Base-by-base conservation (phyloP, 2,797 vertebrate species). In the Leptoclinus maculatus region DNA sequence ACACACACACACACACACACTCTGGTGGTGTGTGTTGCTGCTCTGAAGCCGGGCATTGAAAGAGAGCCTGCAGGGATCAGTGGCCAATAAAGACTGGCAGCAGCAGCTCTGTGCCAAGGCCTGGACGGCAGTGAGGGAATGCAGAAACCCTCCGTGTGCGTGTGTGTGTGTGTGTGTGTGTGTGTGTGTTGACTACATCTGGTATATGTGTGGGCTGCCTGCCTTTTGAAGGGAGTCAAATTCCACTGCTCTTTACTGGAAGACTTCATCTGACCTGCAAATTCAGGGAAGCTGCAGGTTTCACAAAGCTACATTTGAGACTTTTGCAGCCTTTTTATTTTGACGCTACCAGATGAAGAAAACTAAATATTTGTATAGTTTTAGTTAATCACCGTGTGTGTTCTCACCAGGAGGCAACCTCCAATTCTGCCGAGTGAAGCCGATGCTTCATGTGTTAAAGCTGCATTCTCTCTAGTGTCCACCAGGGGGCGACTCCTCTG, bases 21-120 rank as follows among this genome's bases (percentile, higher is more conserved):
- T 83, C 83, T 89, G 85, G 65, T 64, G 79, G 43, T 71, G 79
- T 78, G 71, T 66, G 74, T 17, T 80, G 57, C 79, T 74, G 74
- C 72, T 88, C 71, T 80, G 67, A 84, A 86, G 81, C 72, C 17
- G 11, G 82, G 82, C 68, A 78, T 78, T 77, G 80, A 90, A 78
- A 88, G 73, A 83, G 66, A 87, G 86, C 88, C 88, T 88, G 66
- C 57, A 0, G 65, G 78, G 85, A 91, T 84, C 79, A 73, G 74
- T 66, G 13, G 83, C 86, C 87, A 87, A 80, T 78, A 88, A 84
- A 89, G 87, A 81, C 59, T 17, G 58, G 73, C 71, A 80, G 73
- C 80, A 43, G 71, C 74, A 73, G 53, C 63, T 27, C 27, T 1
- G 32, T 67, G 89, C 88, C 85, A 88, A 67, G 59, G 66, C 77